Evolutionary conservation across 2,888 invertebrate species (phyloP), one percentile per base, ranked within the genome.

Genomic region (Atrina japonica): DNA sequence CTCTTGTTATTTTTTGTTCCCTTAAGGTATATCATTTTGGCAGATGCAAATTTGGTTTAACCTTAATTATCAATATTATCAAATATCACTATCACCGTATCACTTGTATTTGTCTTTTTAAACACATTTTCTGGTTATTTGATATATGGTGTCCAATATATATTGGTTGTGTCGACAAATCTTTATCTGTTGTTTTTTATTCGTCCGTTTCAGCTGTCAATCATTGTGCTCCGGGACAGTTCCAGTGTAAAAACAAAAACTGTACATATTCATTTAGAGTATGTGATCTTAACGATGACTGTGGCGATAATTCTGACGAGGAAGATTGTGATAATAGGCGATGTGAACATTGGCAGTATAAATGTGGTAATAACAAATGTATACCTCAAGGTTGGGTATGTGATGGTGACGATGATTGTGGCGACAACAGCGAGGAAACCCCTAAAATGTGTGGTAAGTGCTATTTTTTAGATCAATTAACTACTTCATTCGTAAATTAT

Each of bases 261-360:
- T 90, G 90, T 76, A 85, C 88, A 0, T 84, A 85, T 64, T 80
- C 85, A 14, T 88, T 87, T 76, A 82, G 82, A 73, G 88, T 92
- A 11, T 99, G 99, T 88, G 99, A 99, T 87, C 97, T 97, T 0
- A 97, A 97, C 90, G 97, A 98, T 0, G 98, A 99, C 89, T 99
- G 99, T 90, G 97, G 98, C 0, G 93, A 92, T 74, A 91, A 91
- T 6, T 92, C 92, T 3, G 93, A 93, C 73, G 93, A 89, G 73
- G 75, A 79, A 18, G 77, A 81, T 43, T 89, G 89, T 75, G 82
- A 81, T 16, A 75, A 77, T 9, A 74, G 81, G 11, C 66, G 73
- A 27, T 89, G 89, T 75, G 85, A 86, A 49, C 52, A 83, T 3
- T 89, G 88, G 88, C 97, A 98, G 90, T 98, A 98, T 87, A 97